These are phyloP conservation scores for Zalophus californianus DNA, from an alignment of 2,797 vertebrate species.

Conservation along the genomic window DNA sequence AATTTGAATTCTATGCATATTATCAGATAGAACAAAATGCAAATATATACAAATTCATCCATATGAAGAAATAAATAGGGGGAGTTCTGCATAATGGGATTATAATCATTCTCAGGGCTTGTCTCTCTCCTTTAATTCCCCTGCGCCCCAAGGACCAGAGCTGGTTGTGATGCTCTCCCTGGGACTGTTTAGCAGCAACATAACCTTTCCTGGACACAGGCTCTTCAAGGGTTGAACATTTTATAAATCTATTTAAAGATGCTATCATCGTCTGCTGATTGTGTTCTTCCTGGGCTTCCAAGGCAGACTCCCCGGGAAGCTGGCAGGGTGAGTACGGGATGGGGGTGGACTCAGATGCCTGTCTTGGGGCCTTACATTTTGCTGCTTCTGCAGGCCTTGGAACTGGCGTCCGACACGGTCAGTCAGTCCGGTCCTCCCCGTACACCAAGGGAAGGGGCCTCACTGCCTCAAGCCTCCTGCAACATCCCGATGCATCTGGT, in stretches of 20 bases:
- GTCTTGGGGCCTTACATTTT: not conserved
- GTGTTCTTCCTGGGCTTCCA: not conserved
- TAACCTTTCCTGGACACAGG: not conserved
- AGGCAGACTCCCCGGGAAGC: accelerated
- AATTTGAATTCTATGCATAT: conserved; percentile 89
- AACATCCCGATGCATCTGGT: not conserved
- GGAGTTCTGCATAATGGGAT: conserved; percentile 87
- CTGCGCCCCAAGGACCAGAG: not conserved
- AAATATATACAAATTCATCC: conserved; percentile 89
- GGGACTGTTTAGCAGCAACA: not conserved
- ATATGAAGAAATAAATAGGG: conserved; percentile 87
- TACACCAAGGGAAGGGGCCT: not conserved
- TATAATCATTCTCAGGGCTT: conserved; percentile 78
- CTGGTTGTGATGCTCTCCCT: not conserved
- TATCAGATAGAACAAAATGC: conserved; percentile 90
- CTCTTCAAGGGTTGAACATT: not conserved
- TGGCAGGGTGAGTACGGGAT: accelerated
- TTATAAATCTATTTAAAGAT: not conserved
- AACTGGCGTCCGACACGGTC: not conserved
- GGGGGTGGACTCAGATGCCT: not conserved
- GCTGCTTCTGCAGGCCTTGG: not conserved
- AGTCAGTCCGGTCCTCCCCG: not conserved
- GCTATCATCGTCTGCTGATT: not conserved
- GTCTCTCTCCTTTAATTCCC: conserved; percentile 59
- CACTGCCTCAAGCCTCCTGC: too few species aligned